A percentile compares a stretch with the other conserved stretches of the same genome.
Evolutionary conservation across 2,797 vertebrate genomes (phyloP).

Genomic region (Siniperca scherzeri): DNA sequence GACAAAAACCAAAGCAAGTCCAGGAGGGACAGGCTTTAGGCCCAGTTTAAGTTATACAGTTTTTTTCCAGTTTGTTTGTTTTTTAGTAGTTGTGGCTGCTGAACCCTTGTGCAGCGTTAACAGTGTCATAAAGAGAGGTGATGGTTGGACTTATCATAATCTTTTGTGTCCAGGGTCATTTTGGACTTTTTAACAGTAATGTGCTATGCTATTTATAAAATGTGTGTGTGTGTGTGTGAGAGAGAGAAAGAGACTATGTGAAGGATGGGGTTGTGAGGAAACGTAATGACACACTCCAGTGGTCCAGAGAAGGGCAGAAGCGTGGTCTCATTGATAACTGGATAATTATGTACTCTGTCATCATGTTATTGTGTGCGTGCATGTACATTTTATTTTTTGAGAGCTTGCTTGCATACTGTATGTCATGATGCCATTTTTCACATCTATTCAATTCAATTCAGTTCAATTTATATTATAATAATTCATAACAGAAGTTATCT

Average conservation of each 20-base stretch:
- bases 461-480: too few relatives aligned
- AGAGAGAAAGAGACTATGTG: conserved; percentile 42
- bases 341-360: conserved; percentile 83
- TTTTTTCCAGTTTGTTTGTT: neutral
- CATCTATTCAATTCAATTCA: neutral
- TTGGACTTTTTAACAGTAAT: conserved; percentile 51
- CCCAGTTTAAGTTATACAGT: neutral
- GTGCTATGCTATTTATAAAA: conserved; percentile 35
- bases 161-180: conserved; percentile 37
- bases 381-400: conserved; percentile 59
- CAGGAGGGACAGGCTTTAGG: neutral
- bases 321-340: conserved; percentile 77
- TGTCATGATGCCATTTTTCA: conserved; percentile 39
- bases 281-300: conserved; percentile 82
- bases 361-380: conserved; percentile 69
- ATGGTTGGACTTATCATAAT: conserved; percentile 41
- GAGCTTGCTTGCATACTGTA: conserved; percentile 31
- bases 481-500: too few relatives aligned
- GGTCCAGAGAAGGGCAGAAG: conserved; percentile 78
- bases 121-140: conserved; percentile 15
- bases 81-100: neutral
- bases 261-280: conserved; percentile 76
- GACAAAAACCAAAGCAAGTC: neutral
- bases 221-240: conserved; percentile 26
- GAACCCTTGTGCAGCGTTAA: neutral